Evolutionary conservation across 2,797 vertebrate species (phyloP).

Genomic region (Sebastes cheni): DNA sequence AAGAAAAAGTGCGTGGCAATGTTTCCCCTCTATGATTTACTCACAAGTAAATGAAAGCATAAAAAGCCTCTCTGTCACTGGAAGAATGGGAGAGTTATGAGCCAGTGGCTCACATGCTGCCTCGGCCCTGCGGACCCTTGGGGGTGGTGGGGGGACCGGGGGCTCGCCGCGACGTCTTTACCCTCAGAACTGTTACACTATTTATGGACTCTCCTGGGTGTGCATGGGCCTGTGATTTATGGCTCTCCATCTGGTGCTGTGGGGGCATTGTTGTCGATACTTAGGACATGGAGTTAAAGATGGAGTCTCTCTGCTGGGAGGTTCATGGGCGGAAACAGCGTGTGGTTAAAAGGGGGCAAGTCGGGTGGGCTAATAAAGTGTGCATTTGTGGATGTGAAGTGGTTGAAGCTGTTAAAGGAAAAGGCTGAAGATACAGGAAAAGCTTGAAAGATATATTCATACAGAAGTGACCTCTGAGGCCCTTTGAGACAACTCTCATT

Average conservation of each 20-base stretch:
- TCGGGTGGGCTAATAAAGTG: background rate
- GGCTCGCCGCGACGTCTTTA: constrained; percentile 18
- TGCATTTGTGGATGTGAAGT: background rate
- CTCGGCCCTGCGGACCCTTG: constrained; percentile 22
- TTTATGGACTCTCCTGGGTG: constrained; percentile 61
- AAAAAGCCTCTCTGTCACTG: constrained; percentile 37
- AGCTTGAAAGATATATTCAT: background rate
- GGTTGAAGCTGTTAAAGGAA: background rate
- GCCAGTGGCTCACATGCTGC: constrained; percentile 12
- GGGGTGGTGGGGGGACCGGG: constrained; percentile 20
- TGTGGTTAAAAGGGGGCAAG: background rate
- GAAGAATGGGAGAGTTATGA: constrained; percentile 49
- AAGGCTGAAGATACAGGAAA: background rate
- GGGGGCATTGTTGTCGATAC: constrained; percentile 41
- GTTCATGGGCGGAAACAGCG: background rate
- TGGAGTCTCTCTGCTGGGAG: background rate
- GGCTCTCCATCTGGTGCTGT: constrained; percentile 63
- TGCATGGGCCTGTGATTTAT: constrained; percentile 63
- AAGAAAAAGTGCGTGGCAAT: background rate
- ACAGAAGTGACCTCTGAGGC: background rate
- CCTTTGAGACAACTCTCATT: background rate
- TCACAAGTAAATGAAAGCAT: constrained; percentile 41
- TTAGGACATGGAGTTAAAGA: constrained; percentile 30
- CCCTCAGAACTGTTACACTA: constrained; percentile 41
- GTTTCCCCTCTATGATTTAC: constrained; percentile 64